Evolutionary conservation across 1,140 invertebrate genomes (phyloP), one percentile per base, ranked within the genome.

Genomic region (Hyles euphorbiae): DNA sequence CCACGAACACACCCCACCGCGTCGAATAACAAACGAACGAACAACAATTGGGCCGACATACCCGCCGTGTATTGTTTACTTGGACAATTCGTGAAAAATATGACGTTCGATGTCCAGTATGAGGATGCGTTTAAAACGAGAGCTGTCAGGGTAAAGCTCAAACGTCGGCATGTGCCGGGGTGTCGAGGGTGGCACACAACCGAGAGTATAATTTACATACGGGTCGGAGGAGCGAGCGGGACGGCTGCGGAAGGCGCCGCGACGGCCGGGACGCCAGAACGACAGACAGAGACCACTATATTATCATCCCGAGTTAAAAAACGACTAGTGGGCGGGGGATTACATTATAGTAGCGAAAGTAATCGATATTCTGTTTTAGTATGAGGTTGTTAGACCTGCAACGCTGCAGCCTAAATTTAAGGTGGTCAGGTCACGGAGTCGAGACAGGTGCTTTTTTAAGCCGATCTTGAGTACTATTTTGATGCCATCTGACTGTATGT

Each of bases 291-390:
- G 90, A 90, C 80, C 71, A 86, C 78, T 81, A 81, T 84, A 89
- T 76, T 81, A 87, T 88, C 89, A 88, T 90, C 90, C 80, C 86
- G 82, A 78, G 83, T 83, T 84, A 89, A 90, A 90, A 90, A 91
- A 87, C 87, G 89, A 89, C 88, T 86, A 85, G 89, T 89, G 89
- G 86, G 83, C 83, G 86, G 86, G 80, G 85, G 86, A 88, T 88
- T 88, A 88, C 81, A 82, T 88, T 87, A 89, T 85, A 89, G 84
- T 87, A 90, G 90, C 86, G 89, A 91, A 90, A 91, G 90, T 91
- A 91, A 91, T 91, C 90, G 90, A 91, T 91, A 91, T 87, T 88
- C 84, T 78, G 81, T 81, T 87, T 83, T 84, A 87, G 85, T 88
- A 85, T 76, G 76, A 74, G 78, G 77, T 78, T 83, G 81, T 82